Base-by-base conservation (phyloP, 92 coral and sea anemone genomes). In the Diadumene lineata region DNA sequence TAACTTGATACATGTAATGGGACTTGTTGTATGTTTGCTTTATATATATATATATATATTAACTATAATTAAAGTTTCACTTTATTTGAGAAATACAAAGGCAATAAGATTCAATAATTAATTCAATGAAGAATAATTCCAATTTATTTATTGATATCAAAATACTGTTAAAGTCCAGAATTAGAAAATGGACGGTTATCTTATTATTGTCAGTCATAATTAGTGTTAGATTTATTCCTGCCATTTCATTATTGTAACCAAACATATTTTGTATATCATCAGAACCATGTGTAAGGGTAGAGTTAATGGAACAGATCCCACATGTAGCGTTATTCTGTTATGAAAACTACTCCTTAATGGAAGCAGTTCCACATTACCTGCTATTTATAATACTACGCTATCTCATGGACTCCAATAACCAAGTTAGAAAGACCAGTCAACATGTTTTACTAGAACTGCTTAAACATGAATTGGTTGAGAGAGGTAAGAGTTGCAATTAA, bases 201-300 rank as follows among this genome's bases (percentile, higher is more conserved):
- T n/a, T n/a, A n/a, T n/a, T n/a, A n/a, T n/a, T n/a, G n/a, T n/a
- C n/a, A n/a, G n/a, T n/a, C n/a, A n/a, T n/a, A n/a, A n/a, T n/a
- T n/a, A 38, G 48, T 38, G 48, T 38, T 13, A 38, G 7, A 38
- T 38, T 38, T 38, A 38, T 38, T 13, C 6, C 48, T 38, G 13
- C 48, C 48, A 38, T 38, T 38, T 38, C 13, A 38, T 38, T 13
- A 38, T 38, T 38, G 13, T 38, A 38, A 38, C 48, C 48, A 38
- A 24, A 0, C 48, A 23, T 51, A 6, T 22, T 33, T 50, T 48
- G 33, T 55, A 44, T 50, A n/a, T 27, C 17, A 10, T 44, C 64
- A 96, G 99, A 96, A 61, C 97, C 99, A 21, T 86, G 92, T 70
- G 99, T 96, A 10, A 90, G 99, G 34, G 97, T 96, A 31, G 99